phyloP scores from a whole-genome alignment of 2,888 invertebrate genomes.

The Gryllus longicercus region DNA sequence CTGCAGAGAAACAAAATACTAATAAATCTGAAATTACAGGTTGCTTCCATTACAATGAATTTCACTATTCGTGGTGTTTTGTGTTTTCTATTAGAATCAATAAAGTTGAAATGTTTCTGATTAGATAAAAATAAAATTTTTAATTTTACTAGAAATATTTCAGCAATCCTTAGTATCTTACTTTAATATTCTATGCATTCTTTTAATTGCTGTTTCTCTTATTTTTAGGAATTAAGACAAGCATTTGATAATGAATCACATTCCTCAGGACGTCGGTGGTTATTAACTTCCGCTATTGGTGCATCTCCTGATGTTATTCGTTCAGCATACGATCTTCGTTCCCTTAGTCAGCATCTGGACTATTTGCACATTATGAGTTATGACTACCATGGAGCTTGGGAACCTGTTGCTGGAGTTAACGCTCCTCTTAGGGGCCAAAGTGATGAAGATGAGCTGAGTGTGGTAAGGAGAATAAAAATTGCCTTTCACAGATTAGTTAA shows the following conservation, averaged over 20 bases:
- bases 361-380: slow-evolving; percentile 83
- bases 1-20: too few species aligned
- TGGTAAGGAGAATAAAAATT: slow-evolving; percentile 55
- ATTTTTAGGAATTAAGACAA: slow-evolving; percentile 62
- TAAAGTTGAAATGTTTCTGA: too few species aligned
- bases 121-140: too few species aligned
- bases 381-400: slow-evolving; percentile 86
- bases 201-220: slow-evolving; percentile 30
- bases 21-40: too few species aligned
- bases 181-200: neutral
- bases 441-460: slow-evolving; percentile 58
- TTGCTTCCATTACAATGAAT: too few species aligned
- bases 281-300: slow-evolving; percentile 79
- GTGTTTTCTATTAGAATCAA: too few species aligned
- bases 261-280: slow-evolving; percentile 45
- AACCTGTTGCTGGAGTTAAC: slow-evolving; percentile 69
- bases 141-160: too few species aligned
- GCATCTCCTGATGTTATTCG: slow-evolving; percentile 74
- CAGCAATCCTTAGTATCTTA: too few species aligned
- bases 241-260: slow-evolving; percentile 62
- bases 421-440: slow-evolving; percentile 63
- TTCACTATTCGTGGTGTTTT: too few species aligned
- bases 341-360: slow-evolving; percentile 51
- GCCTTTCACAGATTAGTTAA: neutral
- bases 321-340: slow-evolving; percentile 69